Conservation (phyloP, 2,888 invertebrate genomes). For the Nasonovia ribisnigri region DNA sequence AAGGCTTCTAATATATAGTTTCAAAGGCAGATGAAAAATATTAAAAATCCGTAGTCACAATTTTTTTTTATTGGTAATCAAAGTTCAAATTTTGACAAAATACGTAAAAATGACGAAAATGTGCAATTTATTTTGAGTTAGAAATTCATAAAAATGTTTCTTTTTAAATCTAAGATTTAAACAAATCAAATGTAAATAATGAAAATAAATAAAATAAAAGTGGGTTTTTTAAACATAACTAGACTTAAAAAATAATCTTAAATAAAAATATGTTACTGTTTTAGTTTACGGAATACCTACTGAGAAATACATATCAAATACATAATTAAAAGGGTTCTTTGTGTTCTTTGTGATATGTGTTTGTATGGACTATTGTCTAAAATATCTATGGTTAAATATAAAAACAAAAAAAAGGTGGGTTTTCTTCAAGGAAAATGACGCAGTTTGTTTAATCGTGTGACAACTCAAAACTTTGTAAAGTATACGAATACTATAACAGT, state of each 20-base stretch:
- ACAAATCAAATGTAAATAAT: neutral
- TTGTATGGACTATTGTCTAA: neutral
- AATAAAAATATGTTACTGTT: neutral
- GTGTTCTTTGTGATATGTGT: neutral
- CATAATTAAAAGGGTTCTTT: neutral
- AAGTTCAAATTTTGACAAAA: too few species aligned
- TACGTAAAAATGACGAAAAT: too few species aligned
- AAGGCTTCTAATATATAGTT: too few species aligned
- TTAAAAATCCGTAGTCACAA: too few species aligned
- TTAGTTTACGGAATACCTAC: neutral
- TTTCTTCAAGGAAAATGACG: neutral
- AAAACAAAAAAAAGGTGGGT: neutral
- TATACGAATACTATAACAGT: neutral
- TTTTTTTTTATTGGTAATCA: too few species aligned
- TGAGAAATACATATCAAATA: neutral
- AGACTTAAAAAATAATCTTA: neutral
- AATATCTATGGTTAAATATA: neutral
- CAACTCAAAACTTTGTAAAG: neutral
- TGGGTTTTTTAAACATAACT: neutral
- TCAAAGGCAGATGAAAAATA: too few species aligned
- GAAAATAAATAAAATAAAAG: neutral
- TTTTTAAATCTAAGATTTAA: too few species aligned
- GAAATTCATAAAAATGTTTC: too few species aligned
- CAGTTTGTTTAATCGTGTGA: neutral
- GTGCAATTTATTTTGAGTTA: too few species aligned